Conservation (phyloP, 2,113 vertebrate species). For the Dicaeum eximium region DNA sequence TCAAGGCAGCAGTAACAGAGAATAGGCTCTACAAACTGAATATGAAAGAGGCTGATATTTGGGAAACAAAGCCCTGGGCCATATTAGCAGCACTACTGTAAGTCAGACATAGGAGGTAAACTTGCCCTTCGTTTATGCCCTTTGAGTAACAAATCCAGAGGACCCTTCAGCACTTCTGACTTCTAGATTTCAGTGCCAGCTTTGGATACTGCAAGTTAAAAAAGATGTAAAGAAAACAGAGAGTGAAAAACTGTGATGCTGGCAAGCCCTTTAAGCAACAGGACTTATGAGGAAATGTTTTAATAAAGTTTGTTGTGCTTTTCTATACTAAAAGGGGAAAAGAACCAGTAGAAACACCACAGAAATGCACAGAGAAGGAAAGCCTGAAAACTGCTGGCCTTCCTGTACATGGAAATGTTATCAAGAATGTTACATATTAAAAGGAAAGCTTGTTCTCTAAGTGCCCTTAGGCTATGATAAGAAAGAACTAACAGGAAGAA, state of each 20-base stretch:
- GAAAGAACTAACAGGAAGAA: background rate
- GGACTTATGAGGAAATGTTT: background rate
- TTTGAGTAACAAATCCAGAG: background rate
- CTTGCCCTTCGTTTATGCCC: background rate
- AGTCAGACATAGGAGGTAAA: background rate
- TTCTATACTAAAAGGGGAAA: background rate
- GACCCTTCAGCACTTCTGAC: background rate
- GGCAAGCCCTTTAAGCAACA: background rate
- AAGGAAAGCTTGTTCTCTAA: background rate
- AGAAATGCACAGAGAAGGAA: background rate
- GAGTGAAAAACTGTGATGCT: background rate
- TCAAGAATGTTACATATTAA: background rate
- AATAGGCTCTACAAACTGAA: background rate
- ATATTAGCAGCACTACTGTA: background rate
- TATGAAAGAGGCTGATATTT: background rate
- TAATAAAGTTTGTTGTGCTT: background rate
- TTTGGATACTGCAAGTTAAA: background rate
- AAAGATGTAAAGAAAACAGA: background rate
- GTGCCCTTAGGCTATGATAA: background rate
- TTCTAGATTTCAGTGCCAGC: background rate
- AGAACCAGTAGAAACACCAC: background rate
- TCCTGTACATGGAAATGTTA: background rate
- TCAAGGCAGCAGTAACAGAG: background rate
- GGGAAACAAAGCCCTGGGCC: background rate
- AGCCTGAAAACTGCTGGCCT: background rate